Percentiles rank a stretch among this genome's conserved stretches.
These are phyloP conservation scores for Galbula dea DNA, from an alignment of 2,113 vertebrate species.

Conservation along the genomic window DNA sequence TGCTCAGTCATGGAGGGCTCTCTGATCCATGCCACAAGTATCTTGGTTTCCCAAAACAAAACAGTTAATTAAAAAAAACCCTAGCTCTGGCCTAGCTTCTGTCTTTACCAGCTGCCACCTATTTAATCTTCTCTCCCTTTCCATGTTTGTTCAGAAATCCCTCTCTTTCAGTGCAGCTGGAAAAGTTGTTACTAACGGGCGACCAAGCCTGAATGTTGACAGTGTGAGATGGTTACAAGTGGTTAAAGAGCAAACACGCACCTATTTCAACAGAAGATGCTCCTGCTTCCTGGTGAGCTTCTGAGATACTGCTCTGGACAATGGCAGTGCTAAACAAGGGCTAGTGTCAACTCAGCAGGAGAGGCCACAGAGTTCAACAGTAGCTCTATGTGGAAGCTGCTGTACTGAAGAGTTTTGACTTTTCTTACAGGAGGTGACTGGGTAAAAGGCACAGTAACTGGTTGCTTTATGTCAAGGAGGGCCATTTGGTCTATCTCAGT, in stretches of 20 bases:
- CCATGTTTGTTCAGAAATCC: slow-evolving; percentile 22
- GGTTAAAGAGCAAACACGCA: not conserved
- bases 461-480: not conserved
- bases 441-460: not conserved
- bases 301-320: not conserved
- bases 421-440: not conserved
- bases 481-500: not conserved
- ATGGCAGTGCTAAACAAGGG: not conserved
- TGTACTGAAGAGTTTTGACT: not conserved
- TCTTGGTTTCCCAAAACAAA: not conserved
- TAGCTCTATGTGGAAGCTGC: not conserved
- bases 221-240: not conserved
- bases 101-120: not conserved
- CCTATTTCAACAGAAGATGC: not conserved
- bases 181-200: not conserved
- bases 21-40: not conserved
- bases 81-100: not conserved
- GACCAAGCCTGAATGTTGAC: not conserved
- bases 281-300: not conserved
- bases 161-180: slow-evolving; percentile 2
- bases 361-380: not conserved
- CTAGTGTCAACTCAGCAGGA: not conserved
- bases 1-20: not conserved
- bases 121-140: not conserved
- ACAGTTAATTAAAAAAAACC: not conserved